Evolutionary conservation across 2,113 vertebrate genomes (phyloP).

Genomic region (Amblyopsis rosae): DNA sequence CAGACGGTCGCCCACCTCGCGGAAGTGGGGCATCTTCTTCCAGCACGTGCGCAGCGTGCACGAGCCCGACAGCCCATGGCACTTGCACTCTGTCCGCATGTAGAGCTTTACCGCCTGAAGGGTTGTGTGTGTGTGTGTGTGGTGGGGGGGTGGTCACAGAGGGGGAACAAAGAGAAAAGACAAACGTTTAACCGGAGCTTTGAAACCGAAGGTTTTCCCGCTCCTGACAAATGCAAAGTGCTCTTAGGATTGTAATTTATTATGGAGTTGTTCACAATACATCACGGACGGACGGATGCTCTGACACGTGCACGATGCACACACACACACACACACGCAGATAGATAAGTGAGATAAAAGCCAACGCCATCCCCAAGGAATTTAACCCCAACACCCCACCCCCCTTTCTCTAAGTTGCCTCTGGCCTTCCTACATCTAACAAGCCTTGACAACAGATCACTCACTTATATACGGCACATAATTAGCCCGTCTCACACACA

Average conservation of each 20-base stretch:
- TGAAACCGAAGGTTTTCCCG: slow-evolving; percentile 15
- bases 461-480: slow-evolving; percentile 73
- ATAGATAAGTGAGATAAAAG: slow-evolving; percentile 78
- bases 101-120: slow-evolving; percentile 91
- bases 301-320: slow-evolving; percentile 27
- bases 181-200: slow-evolving; percentile 7
- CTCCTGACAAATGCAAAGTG: slow-evolving; percentile 33
- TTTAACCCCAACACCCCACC: slow-evolving; percentile 63
- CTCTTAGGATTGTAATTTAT: slow-evolving; percentile 39
- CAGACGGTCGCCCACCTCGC: slow-evolving; percentile 90
- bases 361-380: slow-evolving; percentile 74
- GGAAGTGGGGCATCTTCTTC: slow-evolving; percentile 97
- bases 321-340: slow-evolving; percentile 38
- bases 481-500: slow-evolving; percentile 75
- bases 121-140: not conserved
- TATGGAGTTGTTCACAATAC: slow-evolving; percentile 42
- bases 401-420: slow-evolving; percentile 59
- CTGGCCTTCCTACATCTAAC: slow-evolving; percentile 75
- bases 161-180: slow-evolving; percentile 1
- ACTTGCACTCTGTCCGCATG: slow-evolving; percentile 96
- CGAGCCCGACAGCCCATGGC: slow-evolving; percentile 93
- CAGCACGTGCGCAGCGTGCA: slow-evolving; percentile 96
- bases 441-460: slow-evolving; percentile 76
- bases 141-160: slow-evolving; percentile 12
- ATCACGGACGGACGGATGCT: slow-evolving; percentile 31